Conservation (phyloP, 1,140 invertebrate genomes). For the Bombus waltoni region DNA sequence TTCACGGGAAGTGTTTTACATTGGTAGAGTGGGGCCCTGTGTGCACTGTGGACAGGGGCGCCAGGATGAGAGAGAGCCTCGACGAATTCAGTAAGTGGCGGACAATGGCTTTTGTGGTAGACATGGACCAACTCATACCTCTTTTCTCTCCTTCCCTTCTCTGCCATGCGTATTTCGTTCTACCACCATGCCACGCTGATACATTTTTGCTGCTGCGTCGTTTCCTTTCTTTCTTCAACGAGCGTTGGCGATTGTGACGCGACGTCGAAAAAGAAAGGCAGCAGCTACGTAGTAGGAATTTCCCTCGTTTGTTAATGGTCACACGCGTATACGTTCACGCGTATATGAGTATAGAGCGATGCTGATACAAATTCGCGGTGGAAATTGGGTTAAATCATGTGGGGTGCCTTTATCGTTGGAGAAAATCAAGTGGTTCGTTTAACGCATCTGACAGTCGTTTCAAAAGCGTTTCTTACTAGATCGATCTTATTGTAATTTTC, state of each 20-base stretch:
- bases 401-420: neutral
- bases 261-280: conserved; percentile 20
- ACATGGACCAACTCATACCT: conserved; percentile 62
- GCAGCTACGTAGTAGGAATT: too few relatives aligned
- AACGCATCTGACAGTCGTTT: neutral
- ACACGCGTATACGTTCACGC: neutral
- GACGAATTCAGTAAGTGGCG: conserved; percentile 82
- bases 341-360: neutral
- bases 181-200: conserved; percentile 35
- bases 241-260: conserved; percentile 9
- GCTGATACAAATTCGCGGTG: conserved; percentile 1
- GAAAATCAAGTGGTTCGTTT: neutral
- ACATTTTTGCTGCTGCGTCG: conserved; percentile 40
- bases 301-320: too few relatives aligned
- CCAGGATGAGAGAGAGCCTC: conserved; percentile 62
- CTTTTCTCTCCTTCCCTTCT: conserved; percentile 36
- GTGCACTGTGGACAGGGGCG: conserved; percentile 48
- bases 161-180: conserved; percentile 61
- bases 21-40: conserved; percentile 57
- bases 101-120: conserved; percentile 82
- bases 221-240: conserved; percentile 26
- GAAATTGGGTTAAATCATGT: conserved; percentile 1
- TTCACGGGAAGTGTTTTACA: conserved; percentile 81
- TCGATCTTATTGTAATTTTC: neutral
- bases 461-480: neutral